Evolutionary conservation across 2,888 invertebrate genomes (phyloP).

Genomic region (Lydus trimaculatus): DNA sequence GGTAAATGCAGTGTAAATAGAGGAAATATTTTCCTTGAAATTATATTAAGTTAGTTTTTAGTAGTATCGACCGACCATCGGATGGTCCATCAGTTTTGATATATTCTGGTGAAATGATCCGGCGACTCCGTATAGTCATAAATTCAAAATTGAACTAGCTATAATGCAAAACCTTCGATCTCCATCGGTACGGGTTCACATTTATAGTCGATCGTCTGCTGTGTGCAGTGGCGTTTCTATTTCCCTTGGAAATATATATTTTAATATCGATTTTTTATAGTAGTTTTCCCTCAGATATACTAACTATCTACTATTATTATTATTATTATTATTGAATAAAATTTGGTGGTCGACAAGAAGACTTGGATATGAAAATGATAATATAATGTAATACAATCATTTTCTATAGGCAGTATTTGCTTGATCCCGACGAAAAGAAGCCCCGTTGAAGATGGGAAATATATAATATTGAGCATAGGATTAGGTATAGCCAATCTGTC

Average conservation of each 20-base stretch:
- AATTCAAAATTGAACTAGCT: conserved; percentile 54
- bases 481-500: conserved; percentile 60
- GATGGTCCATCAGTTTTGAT: conserved; percentile 14
- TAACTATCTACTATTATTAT: background rate
- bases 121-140: conserved; percentile 49
- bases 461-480: conserved; percentile 58
- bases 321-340: conserved; percentile 2
- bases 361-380: background rate
- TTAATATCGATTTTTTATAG: conserved; percentile 13
- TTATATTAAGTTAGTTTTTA: background rate
- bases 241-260: conserved; percentile 10
- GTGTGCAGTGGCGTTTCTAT: conserved; percentile 14
- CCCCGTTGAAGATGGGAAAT: conserved; percentile 42
- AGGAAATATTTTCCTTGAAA: background rate
- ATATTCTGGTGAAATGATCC: conserved; percentile 39
- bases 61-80: conserved; percentile 3
- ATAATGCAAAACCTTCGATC: conserved; percentile 52
- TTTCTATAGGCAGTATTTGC: conserved; percentile 28
- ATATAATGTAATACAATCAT: conserved; percentile 30
- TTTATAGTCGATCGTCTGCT: conserved; percentile 28
- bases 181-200: conserved; percentile 43
- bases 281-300: background rate
- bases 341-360: background rate
- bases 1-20: background rate
- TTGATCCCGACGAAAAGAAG: conserved; percentile 14